phyloP scores from a whole-genome alignment of 1,140 invertebrate species.

The Cydia pomonella region DNA sequence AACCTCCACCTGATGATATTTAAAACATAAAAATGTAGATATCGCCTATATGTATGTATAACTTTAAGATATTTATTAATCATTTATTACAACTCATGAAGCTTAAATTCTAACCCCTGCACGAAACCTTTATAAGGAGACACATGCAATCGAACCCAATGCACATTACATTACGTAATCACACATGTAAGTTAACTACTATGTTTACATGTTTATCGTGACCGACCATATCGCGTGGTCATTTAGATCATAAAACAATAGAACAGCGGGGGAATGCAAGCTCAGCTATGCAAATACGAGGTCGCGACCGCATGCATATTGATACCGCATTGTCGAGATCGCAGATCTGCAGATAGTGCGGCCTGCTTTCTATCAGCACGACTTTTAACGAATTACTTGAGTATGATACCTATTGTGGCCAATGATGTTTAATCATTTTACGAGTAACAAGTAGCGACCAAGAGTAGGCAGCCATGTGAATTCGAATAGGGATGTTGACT shows the following conservation, averaged over 20 bases:
- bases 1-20: no score
- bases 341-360: slow-evolving; percentile 71
- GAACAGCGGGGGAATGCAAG: slow-evolving; percentile 75
- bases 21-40: no score
- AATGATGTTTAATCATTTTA: no score
- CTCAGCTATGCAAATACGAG: slow-evolving; percentile 76
- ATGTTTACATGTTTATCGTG: slow-evolving; percentile 72
- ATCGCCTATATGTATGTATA: no score
- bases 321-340: slow-evolving; percentile 77
- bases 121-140: slow-evolving; percentile 1
- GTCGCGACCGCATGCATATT: slow-evolving; percentile 79
- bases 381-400: slow-evolving; percentile 70
- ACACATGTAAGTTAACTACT: slow-evolving; percentile 35
- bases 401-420: slow-evolving; percentile 57
- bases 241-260: slow-evolving; percentile 80
- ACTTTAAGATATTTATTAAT: no score
- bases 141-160: slow-evolving; percentile 9
- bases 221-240: slow-evolving; percentile 72
- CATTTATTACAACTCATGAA: background rate
- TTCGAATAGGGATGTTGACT: no score
- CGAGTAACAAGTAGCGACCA: no score
- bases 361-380: slow-evolving; percentile 70
- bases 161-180: slow-evolving; percentile 3
- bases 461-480: no score
- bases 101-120: background rate